Evolutionary conservation across 1,140 invertebrate species (phyloP).

Genomic region (Calephelis virginiensis): DNA sequence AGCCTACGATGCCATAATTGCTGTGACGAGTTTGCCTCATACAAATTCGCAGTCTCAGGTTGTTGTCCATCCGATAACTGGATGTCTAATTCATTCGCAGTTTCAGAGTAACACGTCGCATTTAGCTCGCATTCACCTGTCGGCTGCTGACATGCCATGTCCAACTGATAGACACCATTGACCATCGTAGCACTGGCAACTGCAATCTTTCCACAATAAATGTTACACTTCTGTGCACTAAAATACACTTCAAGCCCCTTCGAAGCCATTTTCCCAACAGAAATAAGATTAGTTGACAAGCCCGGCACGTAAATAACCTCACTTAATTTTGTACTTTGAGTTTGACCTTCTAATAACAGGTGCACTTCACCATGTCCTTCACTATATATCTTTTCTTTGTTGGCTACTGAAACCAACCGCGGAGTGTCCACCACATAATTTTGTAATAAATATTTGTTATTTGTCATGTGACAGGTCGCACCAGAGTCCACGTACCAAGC

Average conservation of each 20-base stretch:
- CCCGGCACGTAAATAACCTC: conserved; percentile 34
- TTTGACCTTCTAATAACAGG: too few species aligned
- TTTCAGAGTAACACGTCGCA: too few species aligned
- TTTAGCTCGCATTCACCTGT: neutral
- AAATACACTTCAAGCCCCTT: conserved; percentile 34
- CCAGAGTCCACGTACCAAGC: too few species aligned
- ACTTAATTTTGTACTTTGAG: conserved; percentile 14
- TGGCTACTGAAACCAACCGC: too few species aligned
- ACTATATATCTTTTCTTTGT: too few species aligned
- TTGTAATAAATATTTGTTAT: too few species aligned
- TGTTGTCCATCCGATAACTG: conserved; percentile 1
- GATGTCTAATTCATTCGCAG: neutral
- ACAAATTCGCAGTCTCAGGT: conserved; percentile 2
- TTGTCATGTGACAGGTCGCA: too few species aligned
- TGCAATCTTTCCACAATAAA: conserved; percentile 27
- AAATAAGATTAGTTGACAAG: conserved; percentile 36
- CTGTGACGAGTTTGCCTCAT: conserved; percentile 20
- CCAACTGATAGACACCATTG: conserved; percentile 34
- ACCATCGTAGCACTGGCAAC: conserved; percentile 1
- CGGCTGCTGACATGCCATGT: conserved; percentile 18
- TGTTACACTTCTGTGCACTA: conserved; percentile 27
- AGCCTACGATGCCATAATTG: conserved; percentile 31
- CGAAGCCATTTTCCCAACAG: conserved; percentile 30
- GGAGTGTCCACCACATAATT: too few species aligned
- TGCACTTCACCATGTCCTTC: neutral